Evolutionary conservation across 2,797 vertebrate species (phyloP), one percentile per base, ranked within the genome.

Genomic region (Coregonus ussuriensis): DNA sequence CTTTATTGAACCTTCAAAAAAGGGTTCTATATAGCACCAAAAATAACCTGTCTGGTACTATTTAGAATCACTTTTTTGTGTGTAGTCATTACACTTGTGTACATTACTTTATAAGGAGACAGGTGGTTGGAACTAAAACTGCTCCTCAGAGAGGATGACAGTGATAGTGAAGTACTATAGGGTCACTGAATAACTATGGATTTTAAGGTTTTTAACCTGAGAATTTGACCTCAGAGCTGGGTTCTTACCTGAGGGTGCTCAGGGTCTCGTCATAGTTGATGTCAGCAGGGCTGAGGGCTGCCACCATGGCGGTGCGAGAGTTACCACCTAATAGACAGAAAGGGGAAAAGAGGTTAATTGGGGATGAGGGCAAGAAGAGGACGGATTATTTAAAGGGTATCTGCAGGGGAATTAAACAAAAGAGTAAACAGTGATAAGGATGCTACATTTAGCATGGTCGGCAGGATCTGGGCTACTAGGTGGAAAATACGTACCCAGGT

Each of bases 231-330:
- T 29, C 14, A 13, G 25, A 72, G 47, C 13, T 25, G 41, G 53
- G 13, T 75, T 74, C 88, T 82, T 92, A 99, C 98, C 98, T 95
- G 76, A 99, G 95, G 0, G 98, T 99, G 82, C 98, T 99, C 83
- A 99, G 96, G 0, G 98, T 99, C 92, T 97, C 96, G 1, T 97
- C 96, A 0, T 97, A 97, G 91, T 97, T 97, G 78, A 97, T 97
- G 82, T 97, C 96, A 2, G 96, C 96, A 3, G 96, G 96, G 83
- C 98, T 99, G 84, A 99, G 95, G 68, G 98, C 98, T 0, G 98
- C 98, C 0, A 99, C 96, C 98, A 99, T 99, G 4, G 98, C 98
- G 0, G 98, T 99, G 67, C 98, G 95, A 13, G 98, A 99, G 89
- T 99, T 99, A 76, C 98, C 98, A 1, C 98, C 98, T 99, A 76